A percentile compares a stretch with the other conserved stretches of the same genome.
phyloP scores from a whole-genome alignment of 2,113 vertebrate species.

The Dipodomys stephensi region DNA sequence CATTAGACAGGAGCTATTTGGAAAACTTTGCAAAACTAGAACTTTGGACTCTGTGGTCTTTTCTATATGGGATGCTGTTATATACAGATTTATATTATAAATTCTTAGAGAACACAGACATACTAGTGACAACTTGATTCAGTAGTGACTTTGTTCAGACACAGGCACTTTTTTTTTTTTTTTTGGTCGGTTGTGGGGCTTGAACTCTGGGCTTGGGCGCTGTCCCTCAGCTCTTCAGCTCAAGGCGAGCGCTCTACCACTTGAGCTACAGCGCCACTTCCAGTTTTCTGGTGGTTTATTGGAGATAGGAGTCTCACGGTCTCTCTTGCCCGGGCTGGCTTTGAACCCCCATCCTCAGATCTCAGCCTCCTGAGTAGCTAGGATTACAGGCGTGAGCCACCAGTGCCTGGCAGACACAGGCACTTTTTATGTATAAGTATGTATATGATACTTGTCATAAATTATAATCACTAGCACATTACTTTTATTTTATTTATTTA shows the following conservation, averaged over 20 bases:
- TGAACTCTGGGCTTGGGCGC: too few relatives aligned
- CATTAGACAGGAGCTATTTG: background rate
- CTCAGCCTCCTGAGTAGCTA: too few relatives aligned
- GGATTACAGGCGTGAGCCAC: too few relatives aligned
- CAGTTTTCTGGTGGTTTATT: too few relatives aligned
- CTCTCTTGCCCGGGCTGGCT: too few relatives aligned
- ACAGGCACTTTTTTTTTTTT: background rate
- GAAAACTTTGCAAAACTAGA: background rate
- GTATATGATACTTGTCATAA: background rate
- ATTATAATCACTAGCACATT: background rate
- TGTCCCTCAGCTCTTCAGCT: too few relatives aligned
- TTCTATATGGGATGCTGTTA: background rate
- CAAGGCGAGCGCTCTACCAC: too few relatives aligned
- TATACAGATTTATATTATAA: background rate
- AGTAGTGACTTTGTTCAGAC: conserved; percentile 16
- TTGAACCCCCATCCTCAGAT: too few relatives aligned
- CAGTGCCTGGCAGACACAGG: background rate
- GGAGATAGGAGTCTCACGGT: too few relatives aligned
- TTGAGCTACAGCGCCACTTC: too few relatives aligned
- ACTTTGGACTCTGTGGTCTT: background rate
- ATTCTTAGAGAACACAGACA: background rate
- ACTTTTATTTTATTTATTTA: conserved; percentile 11
- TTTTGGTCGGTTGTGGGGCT: too few relatives aligned
- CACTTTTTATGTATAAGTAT: background rate
- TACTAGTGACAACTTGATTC: background rate